Evolutionary conservation across 2,888 invertebrate species (phyloP), one percentile per base, ranked within the genome.

Genomic region (Limnephilus auricula): DNA sequence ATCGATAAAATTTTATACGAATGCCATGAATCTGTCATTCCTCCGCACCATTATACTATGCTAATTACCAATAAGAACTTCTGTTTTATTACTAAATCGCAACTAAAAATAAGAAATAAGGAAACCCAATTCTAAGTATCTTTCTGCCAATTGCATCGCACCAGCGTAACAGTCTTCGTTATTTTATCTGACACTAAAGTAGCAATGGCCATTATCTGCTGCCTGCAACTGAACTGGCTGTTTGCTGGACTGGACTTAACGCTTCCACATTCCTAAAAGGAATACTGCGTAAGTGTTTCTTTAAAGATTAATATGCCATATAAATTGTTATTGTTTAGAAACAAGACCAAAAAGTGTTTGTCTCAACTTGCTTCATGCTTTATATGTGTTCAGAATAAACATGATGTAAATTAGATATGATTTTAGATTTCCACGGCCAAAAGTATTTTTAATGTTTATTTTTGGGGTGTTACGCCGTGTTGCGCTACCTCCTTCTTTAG

Each of bases 171-270:
- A n/a, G 65, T n/a, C n/a, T n/a, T 65, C 65, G n/a, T 65, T 65
- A 65, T 65, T 65, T 65, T n/a, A 65, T n/a, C n/a, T 65, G 65
- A n/a, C 65, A 65, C 25, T 65, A 65, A 65, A 25, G 6, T 25
- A 65, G 65, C 0, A 65, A 25, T 65, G 65, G 2, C 65, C n/a
- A 65, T 65, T 65, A 65, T 65, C 25, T 65, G 25, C 65, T 65
- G 65, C n/a, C 50, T 65, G 65, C n/a, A 65, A 65, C 65, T 65
- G 65, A 65, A 65, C 65, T 65, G 65, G 65, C 65, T n/a, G 65
- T 65, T 65, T 65, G 65, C 65, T 9, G 65, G 65, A n/a, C 65
- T 25, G 65, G 65, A 25, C 18, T 65, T 65, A 65, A 65, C 65
- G 65, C 65, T 18, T 65, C 65, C 65, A 65, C 65, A 65, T 65